These are phyloP conservation scores for Carabus problematicus DNA, from an alignment of 2,888 invertebrate species.

Conservation along the genomic window DNA sequence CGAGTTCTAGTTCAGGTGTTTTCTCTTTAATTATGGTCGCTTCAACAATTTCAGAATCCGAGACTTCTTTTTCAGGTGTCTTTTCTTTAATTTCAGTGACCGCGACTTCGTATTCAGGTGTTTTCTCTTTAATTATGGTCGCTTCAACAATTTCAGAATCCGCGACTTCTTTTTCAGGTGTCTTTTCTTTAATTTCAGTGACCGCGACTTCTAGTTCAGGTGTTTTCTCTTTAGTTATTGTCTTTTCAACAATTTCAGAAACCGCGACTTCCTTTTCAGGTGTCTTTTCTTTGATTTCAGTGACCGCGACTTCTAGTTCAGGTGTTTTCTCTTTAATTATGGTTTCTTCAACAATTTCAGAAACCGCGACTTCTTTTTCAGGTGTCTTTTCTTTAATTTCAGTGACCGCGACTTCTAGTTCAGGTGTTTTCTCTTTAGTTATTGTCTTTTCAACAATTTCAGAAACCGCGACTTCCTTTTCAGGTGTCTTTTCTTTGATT, in stretches of 20 bases:
- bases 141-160: background rate
- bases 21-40: too few relatives aligned
- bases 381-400: conserved; percentile 36
- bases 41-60: too few relatives aligned
- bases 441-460: too few relatives aligned
- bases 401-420: conserved; percentile 21
- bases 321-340: background rate
- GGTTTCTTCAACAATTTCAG: background rate
- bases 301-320: conserved; percentile 28
- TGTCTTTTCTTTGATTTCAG: background rate
- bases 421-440: too few relatives aligned
- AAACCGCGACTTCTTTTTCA: conserved; percentile 20
- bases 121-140: conserved; percentile 2
- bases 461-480: conserved; percentile 12
- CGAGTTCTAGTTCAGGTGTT: too few relatives aligned
- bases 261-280: background rate
- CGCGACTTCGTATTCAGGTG: conserved; percentile 4
- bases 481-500: conserved; percentile 1
- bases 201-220: conserved; percentile 9
- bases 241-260: background rate
- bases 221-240: background rate
- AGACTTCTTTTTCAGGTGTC: conserved; percentile 18
- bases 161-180: conserved; percentile 1
- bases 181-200: background rate
- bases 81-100: background rate